A percentile compares a stretch with the other conserved stretches of the same genome.
These are phyloP conservation scores for Euglossa dilemma DNA, from an alignment of 1,140 invertebrate genomes.

Conservation along the genomic window DNA sequence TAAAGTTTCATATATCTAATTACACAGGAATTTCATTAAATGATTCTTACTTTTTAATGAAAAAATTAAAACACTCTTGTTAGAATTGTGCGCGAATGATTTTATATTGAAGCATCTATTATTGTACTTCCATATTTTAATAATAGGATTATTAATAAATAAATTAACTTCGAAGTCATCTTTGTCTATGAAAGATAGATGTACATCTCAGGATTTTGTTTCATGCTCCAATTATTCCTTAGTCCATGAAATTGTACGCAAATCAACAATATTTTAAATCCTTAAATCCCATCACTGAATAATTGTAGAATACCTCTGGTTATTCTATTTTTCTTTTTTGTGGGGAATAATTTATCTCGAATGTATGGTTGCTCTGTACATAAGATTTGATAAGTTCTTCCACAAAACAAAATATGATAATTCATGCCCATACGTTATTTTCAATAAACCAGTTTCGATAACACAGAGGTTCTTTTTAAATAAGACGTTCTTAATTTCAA, in stretches of 20 bases:
- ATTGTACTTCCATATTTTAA: too few relatives aligned
- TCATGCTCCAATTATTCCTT: neutral
- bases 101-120: neutral
- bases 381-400: constrained; percentile 46
- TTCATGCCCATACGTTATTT: constrained; percentile 4
- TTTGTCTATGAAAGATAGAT: neutral
- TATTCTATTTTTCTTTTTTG: too few relatives aligned
- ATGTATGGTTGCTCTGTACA: constrained; percentile 9
- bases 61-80: constrained; percentile 51
- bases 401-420: constrained; percentile 9
- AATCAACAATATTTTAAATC: neutral
- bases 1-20: neutral
- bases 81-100: constrained; percentile 61
- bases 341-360: neutral
- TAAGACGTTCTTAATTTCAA: too few relatives aligned
- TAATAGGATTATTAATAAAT: neutral
- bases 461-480: neutral
- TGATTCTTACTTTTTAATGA: constrained; percentile 51
- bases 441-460: neutral
- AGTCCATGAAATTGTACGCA: neutral
- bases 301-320: too few relatives aligned
- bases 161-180: constrained; percentile 12
- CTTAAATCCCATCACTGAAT: too few relatives aligned
- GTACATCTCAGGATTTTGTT: neutral
- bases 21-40: neutral